These are phyloP conservation scores for Acipenser oxyrinchus DNA, from an alignment of 2,797 vertebrate genomes.

Conservation along the genomic window DNA sequence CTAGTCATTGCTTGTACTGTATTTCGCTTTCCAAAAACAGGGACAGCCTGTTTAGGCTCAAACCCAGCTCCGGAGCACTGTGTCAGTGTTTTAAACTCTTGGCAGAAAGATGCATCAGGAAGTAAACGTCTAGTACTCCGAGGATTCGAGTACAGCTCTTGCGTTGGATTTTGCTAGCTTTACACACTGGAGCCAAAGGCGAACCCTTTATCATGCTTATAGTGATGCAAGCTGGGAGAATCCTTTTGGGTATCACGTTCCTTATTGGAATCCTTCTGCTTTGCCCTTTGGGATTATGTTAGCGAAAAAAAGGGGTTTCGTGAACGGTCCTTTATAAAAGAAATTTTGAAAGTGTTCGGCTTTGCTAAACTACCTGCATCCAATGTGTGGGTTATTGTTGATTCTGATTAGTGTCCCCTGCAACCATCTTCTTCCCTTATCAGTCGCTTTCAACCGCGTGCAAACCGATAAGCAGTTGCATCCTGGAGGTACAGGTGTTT, in stretches of 20 bases:
- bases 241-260: background rate
- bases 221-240: background rate
- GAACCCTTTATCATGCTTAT: background rate
- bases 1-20: slow-evolving; percentile 52
- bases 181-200: background rate
- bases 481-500: too few species aligned
- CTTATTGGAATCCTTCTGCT: background rate
- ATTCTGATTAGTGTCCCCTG: too few species aligned
- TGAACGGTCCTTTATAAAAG: too few species aligned
- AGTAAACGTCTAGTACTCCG: slow-evolving; percentile 35
- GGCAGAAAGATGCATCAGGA: slow-evolving; percentile 33
- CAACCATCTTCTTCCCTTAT: too few species aligned
- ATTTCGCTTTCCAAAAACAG: slow-evolving; percentile 51
- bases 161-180: background rate
- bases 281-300: background rate
- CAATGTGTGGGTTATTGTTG: too few species aligned
- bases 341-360: too few species aligned
- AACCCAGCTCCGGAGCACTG: background rate
- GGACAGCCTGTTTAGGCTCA: slow-evolving; percentile 25
- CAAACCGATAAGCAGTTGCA: too few species aligned
- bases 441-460: too few species aligned
- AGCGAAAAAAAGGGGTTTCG: background rate
- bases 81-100: slow-evolving; percentile 11
- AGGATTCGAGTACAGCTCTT: slow-evolving; percentile 3
- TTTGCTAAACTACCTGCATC: too few species aligned